A percentile compares a stretch with the other conserved stretches of the same genome.
phyloP scores from a whole-genome alignment of 2,888 invertebrate genomes.

The Agrotis clavis region DNA sequence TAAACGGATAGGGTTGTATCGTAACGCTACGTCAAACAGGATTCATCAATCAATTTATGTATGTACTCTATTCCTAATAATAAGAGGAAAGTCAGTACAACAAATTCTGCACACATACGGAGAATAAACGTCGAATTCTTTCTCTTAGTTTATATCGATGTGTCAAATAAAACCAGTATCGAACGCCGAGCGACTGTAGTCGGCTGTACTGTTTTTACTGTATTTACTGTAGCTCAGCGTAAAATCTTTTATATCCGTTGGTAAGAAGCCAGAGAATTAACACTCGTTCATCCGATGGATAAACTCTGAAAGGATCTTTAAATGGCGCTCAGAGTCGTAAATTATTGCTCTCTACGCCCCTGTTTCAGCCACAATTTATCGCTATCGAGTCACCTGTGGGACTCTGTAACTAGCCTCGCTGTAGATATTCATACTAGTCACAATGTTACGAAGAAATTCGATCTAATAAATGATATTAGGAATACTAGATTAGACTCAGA shows the following conservation, averaged over 20 bases:
- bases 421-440: conserved; percentile 32
- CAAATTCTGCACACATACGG: conserved; percentile 39
- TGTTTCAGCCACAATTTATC: conserved; percentile 78
- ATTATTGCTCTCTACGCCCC: conserved; percentile 79
- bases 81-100: conserved; percentile 45
- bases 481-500: neutral
- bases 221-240: conserved; percentile 47
- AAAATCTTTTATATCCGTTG: conserved; percentile 69
- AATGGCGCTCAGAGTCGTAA: conserved; percentile 78
- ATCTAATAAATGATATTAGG: conserved; percentile 16
- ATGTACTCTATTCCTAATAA: conserved; percentile 33
- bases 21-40: conserved; percentile 22
- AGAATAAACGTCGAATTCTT: conserved; percentile 50
- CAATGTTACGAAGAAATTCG: conserved; percentile 18
- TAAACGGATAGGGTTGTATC: conserved; percentile 21
- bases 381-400: conserved; percentile 65
- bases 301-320: conserved; percentile 78
- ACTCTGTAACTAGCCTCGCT: conserved; percentile 57
- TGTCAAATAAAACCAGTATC: conserved; percentile 63
- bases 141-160: conserved; percentile 46
- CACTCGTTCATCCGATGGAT: conserved; percentile 71
- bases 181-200: conserved; percentile 37
- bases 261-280: conserved; percentile 68
- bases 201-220: conserved; percentile 41
- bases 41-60: conserved; percentile 54